Conservation (phyloP, 2,797 vertebrate species). For the Luscinia luscinia region DNA sequence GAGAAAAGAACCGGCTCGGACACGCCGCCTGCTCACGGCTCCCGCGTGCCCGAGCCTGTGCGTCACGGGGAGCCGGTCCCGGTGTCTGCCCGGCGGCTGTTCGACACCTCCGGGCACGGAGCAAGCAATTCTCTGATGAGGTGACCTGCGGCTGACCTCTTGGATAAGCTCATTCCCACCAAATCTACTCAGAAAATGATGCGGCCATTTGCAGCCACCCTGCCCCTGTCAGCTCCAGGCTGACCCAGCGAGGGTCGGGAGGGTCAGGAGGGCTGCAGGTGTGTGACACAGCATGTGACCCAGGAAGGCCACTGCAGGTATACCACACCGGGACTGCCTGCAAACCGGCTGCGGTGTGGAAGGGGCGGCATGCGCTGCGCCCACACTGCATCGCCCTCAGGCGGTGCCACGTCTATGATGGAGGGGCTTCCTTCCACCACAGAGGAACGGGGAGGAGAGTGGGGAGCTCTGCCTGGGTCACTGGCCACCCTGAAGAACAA, state of each 20-base stretch:
- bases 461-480: not conserved
- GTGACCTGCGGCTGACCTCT: not conserved
- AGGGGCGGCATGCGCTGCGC: not conserved
- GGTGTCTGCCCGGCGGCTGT: not conserved
- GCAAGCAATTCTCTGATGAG: not conserved
- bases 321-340: not conserved
- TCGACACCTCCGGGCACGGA: not conserved
- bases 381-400: not conserved
- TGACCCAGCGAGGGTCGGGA: fast-evolving
- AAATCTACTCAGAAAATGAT: not conserved
- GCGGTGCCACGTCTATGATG: not conserved
- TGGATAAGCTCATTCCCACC: not conserved
- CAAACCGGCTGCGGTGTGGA: not conserved
- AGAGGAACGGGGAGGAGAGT: not conserved
- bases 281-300: not conserved
- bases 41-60: not conserved
- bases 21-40: not conserved
- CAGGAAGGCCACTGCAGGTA: not conserved
- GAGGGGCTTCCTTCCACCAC: not conserved
- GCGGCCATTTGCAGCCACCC: not conserved
- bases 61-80: not conserved
- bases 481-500: not conserved
- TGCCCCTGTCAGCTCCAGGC: not conserved
- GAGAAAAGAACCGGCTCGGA: not conserved
- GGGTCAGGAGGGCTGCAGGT: too few relatives aligned